Evolutionary conservation across 2,888 invertebrate species (phyloP).

Genomic region (Eledona agricola): DNA sequence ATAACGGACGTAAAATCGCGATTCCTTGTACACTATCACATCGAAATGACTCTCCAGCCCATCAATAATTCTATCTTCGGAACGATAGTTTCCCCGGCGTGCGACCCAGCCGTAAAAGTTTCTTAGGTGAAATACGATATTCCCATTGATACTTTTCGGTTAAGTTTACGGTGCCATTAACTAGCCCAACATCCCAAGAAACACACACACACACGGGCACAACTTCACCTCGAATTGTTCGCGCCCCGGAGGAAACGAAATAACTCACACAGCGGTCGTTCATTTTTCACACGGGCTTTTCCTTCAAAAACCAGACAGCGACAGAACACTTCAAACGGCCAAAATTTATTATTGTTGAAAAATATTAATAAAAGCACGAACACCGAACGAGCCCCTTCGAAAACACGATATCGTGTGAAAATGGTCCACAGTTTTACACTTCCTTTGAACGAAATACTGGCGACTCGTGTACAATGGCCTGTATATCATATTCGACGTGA

Average conservation of each 20-base stretch:
- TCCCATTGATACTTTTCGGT: conserved; percentile 16
- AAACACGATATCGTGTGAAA: conserved; percentile 39
- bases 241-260: conserved; percentile 20
- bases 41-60: conserved; percentile 2
- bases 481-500: conserved; percentile 46
- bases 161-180: conserved; percentile 16
- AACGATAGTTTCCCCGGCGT: conserved; percentile 18
- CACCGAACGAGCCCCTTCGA: conserved; percentile 36
- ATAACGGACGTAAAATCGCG: conserved; percentile 6
- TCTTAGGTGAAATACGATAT: conserved; percentile 1
- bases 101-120: conserved; percentile 13
- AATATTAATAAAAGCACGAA: conserved; percentile 47
- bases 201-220: conserved; percentile 9
- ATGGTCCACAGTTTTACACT: conserved; percentile 43
- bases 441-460: conserved; percentile 36
- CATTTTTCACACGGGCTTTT: conserved; percentile 35
- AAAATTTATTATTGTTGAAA: conserved; percentile 47
- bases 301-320: conserved; percentile 43
- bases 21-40: conserved; percentile 1
- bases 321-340: conserved; percentile 42
- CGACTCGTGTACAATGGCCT: conserved; percentile 38
- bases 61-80: conserved; percentile 21
- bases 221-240: conserved; percentile 9
- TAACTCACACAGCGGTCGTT: conserved; percentile 24
- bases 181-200: conserved; percentile 5